These are phyloP conservation scores for Hirtodrosophila histrioides DNA, from an alignment of 2,888 invertebrate species.

Conservation along the genomic window DNA sequence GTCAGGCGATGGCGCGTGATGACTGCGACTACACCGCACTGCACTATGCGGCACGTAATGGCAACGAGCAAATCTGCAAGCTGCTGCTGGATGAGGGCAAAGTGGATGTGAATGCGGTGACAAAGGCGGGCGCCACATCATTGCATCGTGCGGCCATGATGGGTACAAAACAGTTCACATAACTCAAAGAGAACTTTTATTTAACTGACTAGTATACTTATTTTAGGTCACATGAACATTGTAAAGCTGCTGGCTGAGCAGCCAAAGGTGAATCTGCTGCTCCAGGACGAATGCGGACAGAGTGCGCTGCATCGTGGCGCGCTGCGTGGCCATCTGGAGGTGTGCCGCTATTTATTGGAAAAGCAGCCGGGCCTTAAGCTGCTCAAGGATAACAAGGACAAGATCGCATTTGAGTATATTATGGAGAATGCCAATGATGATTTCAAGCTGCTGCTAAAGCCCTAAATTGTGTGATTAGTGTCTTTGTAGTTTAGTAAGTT, in stretches of 20 bases:
- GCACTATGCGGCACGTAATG: conserved; percentile 95
- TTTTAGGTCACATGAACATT: conserved; percentile 87
- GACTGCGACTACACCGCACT: conserved; percentile 93
- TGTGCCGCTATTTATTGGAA: conserved; percentile 80
- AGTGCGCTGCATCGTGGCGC: conserved; percentile 92
- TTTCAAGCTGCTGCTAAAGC: conserved; percentile 82
- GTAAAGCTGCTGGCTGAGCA: conserved; percentile 88
- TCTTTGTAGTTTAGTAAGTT: conserved; percentile 26
- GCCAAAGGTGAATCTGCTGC: conserved; percentile 86
- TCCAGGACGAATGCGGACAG: conserved; percentile 91
- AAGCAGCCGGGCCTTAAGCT: conserved; percentile 79
- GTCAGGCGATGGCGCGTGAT: conserved; percentile 88
- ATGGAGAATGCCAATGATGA: conserved; percentile 83
- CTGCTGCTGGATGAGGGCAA: conserved; percentile 87
- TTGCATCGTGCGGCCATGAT: conserved; percentile 92
- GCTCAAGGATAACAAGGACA: conserved; percentile 84
- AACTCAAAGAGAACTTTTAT: not conserved
- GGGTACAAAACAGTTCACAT: conserved; percentile 84
- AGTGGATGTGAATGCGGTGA: conserved; percentile 90
- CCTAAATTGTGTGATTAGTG: conserved; percentile 49
- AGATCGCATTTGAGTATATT: conserved; percentile 84
- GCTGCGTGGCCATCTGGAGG: conserved; percentile 85
- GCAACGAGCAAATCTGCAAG: conserved; percentile 89
- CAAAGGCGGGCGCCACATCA: conserved; percentile 92
- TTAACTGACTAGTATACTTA: conserved; percentile 15